phyloP scores from a whole-genome alignment of 2,888 invertebrate species.

The Synanthedon formicaeformis region DNA sequence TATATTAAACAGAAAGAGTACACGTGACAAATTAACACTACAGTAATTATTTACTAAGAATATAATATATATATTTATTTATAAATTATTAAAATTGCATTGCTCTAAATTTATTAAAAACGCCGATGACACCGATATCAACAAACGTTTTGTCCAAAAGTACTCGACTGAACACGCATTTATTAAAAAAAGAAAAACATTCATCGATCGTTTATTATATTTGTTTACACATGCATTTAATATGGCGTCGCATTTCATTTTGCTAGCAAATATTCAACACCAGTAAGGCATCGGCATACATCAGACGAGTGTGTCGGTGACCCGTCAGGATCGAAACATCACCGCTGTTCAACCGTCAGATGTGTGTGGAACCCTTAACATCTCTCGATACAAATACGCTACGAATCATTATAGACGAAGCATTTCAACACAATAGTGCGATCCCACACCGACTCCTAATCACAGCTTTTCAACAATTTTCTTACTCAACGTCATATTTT shows the following conservation, averaged over 20 bases:
- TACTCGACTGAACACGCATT: slow-evolving; percentile 26
- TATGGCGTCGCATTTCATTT: background rate
- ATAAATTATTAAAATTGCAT: slow-evolving; percentile 41
- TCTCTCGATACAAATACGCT: background rate
- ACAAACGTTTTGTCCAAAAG: slow-evolving; percentile 23
- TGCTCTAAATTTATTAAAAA: slow-evolving; percentile 51
- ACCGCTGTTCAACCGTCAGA: too few relatives aligned
- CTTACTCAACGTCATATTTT: slow-evolving; percentile 25
- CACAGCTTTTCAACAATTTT: slow-evolving; percentile 60
- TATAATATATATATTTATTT: slow-evolving; percentile 31
- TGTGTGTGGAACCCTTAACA: background rate
- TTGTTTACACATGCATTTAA: background rate
- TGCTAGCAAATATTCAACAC: background rate
- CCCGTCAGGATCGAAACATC: too few relatives aligned
- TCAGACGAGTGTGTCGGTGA: too few relatives aligned
- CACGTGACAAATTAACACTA: slow-evolving; percentile 35
- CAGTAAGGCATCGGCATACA: background rate
- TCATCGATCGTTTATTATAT: background rate
- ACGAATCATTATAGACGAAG: slow-evolving; percentile 22
- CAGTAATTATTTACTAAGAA: background rate
- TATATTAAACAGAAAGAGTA: slow-evolving; percentile 31
- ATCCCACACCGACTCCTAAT: slow-evolving; percentile 37
- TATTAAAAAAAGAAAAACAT: background rate
- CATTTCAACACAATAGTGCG: slow-evolving; percentile 59
- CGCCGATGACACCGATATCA: slow-evolving; percentile 34